phyloP scores from a whole-genome alignment of 2,797 vertebrate species.

The Spea hammondii region DNA sequence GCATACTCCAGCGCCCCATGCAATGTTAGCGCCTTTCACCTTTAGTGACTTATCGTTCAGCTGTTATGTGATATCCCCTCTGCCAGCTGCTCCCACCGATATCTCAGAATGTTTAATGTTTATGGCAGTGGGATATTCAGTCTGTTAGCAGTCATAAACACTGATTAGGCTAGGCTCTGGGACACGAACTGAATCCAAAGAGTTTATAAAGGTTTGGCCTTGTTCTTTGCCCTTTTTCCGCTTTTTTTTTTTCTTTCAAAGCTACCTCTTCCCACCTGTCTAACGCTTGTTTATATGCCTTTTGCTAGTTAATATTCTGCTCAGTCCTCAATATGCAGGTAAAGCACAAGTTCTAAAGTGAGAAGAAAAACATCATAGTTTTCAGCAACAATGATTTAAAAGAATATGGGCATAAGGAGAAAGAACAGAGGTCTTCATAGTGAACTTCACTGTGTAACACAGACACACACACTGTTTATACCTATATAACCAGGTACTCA shows the following conservation, averaged over 20 bases:
- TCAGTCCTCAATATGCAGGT: not conserved
- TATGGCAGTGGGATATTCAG: conserved; percentile 64
- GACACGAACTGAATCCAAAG: conserved; percentile 48
- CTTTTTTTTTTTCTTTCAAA: not conserved
- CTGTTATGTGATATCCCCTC: conserved; percentile 1
- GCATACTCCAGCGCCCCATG: conserved; percentile 17
- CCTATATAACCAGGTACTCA: too few species aligned
- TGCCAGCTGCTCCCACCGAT: conserved; percentile 62
- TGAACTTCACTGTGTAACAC: too few species aligned
- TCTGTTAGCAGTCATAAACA: conserved; percentile 62
- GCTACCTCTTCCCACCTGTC: conserved; percentile 39
- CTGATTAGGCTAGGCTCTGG: conserved; percentile 61
- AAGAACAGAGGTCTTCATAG: too few species aligned
- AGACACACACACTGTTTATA: too few species aligned
- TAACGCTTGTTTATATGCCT: not conserved
- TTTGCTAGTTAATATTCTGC: conserved; percentile 24
- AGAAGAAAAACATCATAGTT: too few species aligned
- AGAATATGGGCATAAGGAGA: too few species aligned
- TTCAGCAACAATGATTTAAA: too few species aligned
- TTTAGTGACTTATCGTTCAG: conserved; percentile 7
- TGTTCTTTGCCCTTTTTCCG: conserved; percentile 64
- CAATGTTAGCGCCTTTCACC: not conserved
- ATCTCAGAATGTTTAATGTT: conserved; percentile 65
- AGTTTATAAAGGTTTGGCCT: conserved; percentile 61
- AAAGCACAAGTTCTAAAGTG: too few species aligned